A percentile compares a stretch with the other conserved stretches of the same genome.
Conservation (phyloP, 2,113 vertebrate species). For the Hippocampus guttulatus region DNA sequence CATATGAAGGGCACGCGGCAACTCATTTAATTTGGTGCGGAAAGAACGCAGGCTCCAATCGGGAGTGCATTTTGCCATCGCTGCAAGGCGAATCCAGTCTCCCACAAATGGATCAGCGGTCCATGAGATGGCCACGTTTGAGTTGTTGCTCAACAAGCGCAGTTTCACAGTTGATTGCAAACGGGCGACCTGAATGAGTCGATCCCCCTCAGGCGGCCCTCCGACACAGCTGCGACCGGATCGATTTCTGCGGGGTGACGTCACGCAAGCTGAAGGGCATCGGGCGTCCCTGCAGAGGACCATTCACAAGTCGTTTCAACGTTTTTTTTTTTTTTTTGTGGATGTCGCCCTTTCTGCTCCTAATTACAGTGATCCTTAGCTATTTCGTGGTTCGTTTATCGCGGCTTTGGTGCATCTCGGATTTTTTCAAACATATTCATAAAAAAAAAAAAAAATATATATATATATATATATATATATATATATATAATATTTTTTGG, state of each 20-base stretch:
- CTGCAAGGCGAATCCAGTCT: background rate
- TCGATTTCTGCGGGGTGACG: conserved; percentile 61
- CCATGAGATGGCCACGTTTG: background rate
- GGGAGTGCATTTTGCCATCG: background rate
- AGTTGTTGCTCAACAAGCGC: conserved; percentile 9
- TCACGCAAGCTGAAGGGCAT: conserved; percentile 63
- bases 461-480: no score
- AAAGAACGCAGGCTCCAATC: background rate
- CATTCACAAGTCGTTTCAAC: conserved; percentile 56
- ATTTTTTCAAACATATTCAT: no score
- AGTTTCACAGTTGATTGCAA: conserved; percentile 40
- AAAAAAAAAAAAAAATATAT: no score
- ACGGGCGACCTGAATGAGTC: conserved; percentile 56
- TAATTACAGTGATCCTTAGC: background rate
- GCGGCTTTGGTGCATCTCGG: no score
- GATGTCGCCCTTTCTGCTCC: background rate
- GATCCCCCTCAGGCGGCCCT: conserved; percentile 48
- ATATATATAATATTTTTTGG: no score
- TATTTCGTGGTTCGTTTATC: no score
- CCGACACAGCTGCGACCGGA: conserved; percentile 59
- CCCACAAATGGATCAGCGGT: conserved; percentile 5
- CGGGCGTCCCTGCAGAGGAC: conserved; percentile 48
- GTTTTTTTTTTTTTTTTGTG: background rate
- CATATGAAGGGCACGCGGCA: background rate
- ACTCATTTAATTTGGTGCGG: background rate